A percentile compares a stretch with the other conserved stretches of the same genome.
Conservation (phyloP, 2,888 invertebrate species). For the Acanthosepion lycidas region DNA sequence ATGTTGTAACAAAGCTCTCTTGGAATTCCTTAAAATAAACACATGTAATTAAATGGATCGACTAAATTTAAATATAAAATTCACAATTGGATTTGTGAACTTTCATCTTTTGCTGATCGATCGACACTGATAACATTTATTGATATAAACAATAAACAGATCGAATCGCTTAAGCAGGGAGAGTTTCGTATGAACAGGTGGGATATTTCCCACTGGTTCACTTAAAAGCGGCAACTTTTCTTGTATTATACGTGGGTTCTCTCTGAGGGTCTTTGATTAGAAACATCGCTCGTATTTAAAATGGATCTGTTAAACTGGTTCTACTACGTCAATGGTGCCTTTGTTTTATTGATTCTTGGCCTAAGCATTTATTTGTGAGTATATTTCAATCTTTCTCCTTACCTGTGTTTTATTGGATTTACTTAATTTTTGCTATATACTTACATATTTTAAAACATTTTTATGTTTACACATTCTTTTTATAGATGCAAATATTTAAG, state of each 20-base stretch:
- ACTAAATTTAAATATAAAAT: neutral
- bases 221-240: neutral
- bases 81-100: neutral
- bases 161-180: rapidly evolving
- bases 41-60: neutral
- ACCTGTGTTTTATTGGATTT: neutral
- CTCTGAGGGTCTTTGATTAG: neutral
- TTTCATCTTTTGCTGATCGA: neutral
- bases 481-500: no score
- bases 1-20: no score
- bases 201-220: neutral
- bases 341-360: neutral
- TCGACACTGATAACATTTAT: neutral
- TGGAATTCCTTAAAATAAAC: neutral
- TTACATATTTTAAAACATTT: no score
- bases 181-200: neutral
- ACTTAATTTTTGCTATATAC: no score
- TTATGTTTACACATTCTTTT: no score
- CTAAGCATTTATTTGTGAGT: neutral
- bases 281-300: neutral
- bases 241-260: neutral
- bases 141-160: neutral
- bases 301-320: neutral
- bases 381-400: neutral
- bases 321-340: neutral